These are phyloP conservation scores for Halictus rubicundus DNA, from an alignment of 1,140 invertebrate genomes.

Conservation along the genomic window DNA sequence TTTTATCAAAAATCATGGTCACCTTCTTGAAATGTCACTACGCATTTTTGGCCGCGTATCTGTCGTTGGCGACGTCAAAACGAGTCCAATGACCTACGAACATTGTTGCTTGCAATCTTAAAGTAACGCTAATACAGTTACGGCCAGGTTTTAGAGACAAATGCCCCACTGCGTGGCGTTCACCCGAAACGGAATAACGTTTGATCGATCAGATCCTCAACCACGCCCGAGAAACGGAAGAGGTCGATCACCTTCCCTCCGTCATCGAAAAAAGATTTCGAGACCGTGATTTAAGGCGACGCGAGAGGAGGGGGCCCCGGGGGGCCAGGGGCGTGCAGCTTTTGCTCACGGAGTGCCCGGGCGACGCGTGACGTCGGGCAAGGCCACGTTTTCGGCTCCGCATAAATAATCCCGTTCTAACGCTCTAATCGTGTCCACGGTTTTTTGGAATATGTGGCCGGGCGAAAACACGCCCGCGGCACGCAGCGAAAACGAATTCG, in stretches of 20 bases:
- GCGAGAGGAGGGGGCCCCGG: slow-evolving; percentile 9
- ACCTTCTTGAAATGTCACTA: too few species aligned
- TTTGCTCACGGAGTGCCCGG: background rate
- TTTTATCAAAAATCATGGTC: too few species aligned
- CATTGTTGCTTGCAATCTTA: too few species aligned
- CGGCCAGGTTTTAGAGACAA: too few species aligned
- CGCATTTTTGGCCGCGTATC: too few species aligned
- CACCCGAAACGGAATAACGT: too few species aligned
- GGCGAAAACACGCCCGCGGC: background rate
- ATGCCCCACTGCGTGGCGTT: too few species aligned
- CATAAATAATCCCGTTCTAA: slow-evolving; percentile 39
- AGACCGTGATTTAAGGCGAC: slow-evolving; percentile 16
- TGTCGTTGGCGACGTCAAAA: too few species aligned
- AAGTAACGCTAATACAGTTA: too few species aligned
- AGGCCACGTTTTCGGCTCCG: slow-evolving; percentile 36
- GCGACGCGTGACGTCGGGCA: background rate
- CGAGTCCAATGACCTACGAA: too few species aligned
- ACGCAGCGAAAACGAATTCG: background rate
- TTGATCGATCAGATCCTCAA: too few species aligned
- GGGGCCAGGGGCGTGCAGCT: background rate
- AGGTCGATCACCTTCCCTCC: slow-evolving; percentile 52
- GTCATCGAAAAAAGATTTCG: slow-evolving; percentile 37
- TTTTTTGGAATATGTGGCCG: slow-evolving; percentile 4
- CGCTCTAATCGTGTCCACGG: background rate
- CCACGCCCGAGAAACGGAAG: slow-evolving; percentile 35